phyloP scores from a whole-genome alignment of 2,113 vertebrate species.

The Ranitomeya imitator region DNA sequence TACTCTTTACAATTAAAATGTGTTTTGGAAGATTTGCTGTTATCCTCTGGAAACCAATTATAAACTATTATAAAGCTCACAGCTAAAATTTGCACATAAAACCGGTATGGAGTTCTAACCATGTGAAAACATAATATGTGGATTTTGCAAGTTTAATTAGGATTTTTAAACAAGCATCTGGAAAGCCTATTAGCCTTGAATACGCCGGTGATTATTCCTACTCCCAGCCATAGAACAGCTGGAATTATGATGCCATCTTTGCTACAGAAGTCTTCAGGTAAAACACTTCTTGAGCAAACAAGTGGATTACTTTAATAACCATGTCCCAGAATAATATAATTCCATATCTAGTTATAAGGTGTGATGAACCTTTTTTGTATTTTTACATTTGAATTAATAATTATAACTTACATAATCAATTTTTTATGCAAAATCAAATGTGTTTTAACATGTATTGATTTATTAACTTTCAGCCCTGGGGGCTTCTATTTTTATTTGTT shows the following conservation, averaged over 20 bases:
- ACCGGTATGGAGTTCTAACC: neutral
- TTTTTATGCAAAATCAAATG: too few relatives aligned
- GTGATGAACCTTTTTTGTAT: too few relatives aligned
- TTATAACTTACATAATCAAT: too few relatives aligned
- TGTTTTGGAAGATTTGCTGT: conserved; percentile 39
- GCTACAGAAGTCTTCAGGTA: neutral
- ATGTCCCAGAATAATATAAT: neutral
- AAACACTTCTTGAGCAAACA: neutral
- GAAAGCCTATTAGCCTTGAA: conserved; percentile 13
- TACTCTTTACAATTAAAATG: conserved; percentile 42
- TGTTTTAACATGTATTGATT: too few relatives aligned
- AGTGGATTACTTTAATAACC: neutral
- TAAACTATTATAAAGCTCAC: conserved; percentile 40
- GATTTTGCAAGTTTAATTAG: conserved; percentile 32
- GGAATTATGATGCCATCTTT: neutral
- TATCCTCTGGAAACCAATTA: conserved; percentile 50
- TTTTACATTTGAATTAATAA: too few relatives aligned
- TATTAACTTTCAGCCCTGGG: too few relatives aligned
- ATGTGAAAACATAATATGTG: conserved; percentile 34
- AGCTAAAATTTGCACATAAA: conserved; percentile 33
- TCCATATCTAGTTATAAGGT: neutral
- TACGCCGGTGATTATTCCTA: conserved; percentile 2
- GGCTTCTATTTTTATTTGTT: too few relatives aligned
- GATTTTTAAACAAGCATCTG: neutral
- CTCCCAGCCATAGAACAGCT: neutral